A percentile compares a stretch with the other conserved stretches of the same genome.
Conservation (phyloP, 1,140 invertebrate species). For the Psilanteris sp. region DNA sequence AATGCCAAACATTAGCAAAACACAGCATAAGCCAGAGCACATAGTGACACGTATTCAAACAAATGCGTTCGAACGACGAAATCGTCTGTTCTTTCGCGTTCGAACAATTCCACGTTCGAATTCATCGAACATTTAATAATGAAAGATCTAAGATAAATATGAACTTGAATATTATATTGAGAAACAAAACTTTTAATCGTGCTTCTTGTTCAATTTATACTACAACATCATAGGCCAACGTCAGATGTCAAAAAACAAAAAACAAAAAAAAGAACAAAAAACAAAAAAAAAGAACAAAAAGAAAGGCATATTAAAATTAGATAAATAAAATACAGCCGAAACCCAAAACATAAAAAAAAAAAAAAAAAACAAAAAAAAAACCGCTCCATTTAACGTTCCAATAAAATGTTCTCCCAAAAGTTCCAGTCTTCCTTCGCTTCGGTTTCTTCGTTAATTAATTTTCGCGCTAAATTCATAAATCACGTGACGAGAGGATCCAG, state of each 20-base stretch:
- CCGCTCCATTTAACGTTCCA: too few relatives aligned
- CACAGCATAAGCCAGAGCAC: constrained; percentile 69
- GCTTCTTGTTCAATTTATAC: constrained; percentile 37
- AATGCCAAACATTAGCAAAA: constrained; percentile 63
- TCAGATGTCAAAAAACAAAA: constrained; percentile 5
- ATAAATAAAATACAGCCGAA: too few relatives aligned
- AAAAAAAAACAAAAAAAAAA: too few relatives aligned
- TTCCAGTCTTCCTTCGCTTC: too few relatives aligned
- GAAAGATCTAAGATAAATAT: constrained; percentile 29
- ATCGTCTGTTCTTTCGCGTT: constrained; percentile 7
- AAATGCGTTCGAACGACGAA: constrained; percentile 36
- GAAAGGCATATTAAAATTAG: too few relatives aligned
- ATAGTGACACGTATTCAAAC: constrained; percentile 65
- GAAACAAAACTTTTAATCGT: constrained; percentile 28
- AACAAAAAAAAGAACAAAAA: too few relatives aligned
- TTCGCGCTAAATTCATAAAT: too few relatives aligned
- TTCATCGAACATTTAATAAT: constrained; percentile 12
- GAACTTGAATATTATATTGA: constrained; percentile 11
- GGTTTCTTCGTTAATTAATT: too few relatives aligned
- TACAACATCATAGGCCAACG: constrained; percentile 5
- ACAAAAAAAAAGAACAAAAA: too few relatives aligned
- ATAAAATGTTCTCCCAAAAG: too few relatives aligned
- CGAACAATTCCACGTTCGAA: constrained; percentile 2
- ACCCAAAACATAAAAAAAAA: too few relatives aligned
- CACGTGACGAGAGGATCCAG: too few relatives aligned